Evolutionary conservation across 2,888 invertebrate genomes (phyloP).

Genomic region (Scelioninae gen. 2): DNA sequence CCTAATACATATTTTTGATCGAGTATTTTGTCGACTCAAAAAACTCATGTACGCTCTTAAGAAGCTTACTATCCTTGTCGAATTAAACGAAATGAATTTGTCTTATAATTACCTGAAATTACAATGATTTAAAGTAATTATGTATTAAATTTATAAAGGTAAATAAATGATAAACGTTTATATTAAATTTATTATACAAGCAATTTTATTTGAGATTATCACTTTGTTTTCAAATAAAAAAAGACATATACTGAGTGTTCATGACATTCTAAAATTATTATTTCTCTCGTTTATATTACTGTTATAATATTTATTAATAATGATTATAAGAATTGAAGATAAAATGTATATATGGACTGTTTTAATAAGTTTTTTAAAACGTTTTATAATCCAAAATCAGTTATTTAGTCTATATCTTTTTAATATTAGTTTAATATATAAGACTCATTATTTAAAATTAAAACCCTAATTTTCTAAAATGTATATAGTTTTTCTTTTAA

Average conservation of each 20-base stretch:
- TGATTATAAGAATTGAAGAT: neutral
- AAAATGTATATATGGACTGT: neutral
- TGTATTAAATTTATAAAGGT: too few species aligned
- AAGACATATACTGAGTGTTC: too few species aligned
- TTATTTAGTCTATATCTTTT: neutral
- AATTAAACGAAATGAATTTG: too few species aligned
- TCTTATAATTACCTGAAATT: too few species aligned
- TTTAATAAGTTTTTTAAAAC: neutral
- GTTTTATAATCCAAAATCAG: too few species aligned
- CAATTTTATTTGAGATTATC: constrained; percentile 41
- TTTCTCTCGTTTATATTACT: constrained; percentile 7
- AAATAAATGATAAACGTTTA: neutral
- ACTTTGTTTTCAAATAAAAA: constrained; percentile 10
- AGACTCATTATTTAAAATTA: constrained; percentile 2
- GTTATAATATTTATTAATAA: neutral
- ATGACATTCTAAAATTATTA: constrained; percentile 28
- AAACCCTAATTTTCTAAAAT: constrained; percentile 1
- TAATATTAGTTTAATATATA: neutral
- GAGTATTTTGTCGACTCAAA: too few species aligned
- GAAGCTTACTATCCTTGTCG: too few species aligned
- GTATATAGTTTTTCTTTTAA: neutral
- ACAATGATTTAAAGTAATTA: too few species aligned
- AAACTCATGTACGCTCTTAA: too few species aligned
- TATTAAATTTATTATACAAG: constrained; percentile 15
- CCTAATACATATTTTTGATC: too few species aligned